Conservation (phyloP, 2,888 invertebrate species). For the Candidula unifasciata region DNA sequence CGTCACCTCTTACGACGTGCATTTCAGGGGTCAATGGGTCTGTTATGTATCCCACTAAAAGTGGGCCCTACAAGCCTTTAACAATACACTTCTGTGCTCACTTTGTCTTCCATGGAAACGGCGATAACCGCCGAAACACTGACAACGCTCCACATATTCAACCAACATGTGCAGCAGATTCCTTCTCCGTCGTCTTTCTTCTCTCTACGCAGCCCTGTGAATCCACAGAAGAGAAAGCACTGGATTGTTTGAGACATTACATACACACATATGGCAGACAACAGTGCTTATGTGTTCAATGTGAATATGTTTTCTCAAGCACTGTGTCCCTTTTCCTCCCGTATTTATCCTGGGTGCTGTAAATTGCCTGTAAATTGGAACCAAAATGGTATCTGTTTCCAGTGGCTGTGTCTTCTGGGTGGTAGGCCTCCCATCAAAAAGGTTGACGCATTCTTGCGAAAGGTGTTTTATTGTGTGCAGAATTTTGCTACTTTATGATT, state of each 20-base stretch:
- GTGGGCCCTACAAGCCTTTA: no score
- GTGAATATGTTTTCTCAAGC: slow-evolving; percentile 6
- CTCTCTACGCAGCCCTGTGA: neutral
- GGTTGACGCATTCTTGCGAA: neutral
- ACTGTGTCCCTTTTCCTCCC: slow-evolving; percentile 24
- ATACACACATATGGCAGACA: slow-evolving; percentile 18
- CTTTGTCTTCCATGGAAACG: no score
- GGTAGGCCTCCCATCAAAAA: neutral
- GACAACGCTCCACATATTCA: neutral
- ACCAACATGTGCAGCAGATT: neutral
- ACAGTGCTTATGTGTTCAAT: neutral
- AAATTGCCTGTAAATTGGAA: slow-evolving; percentile 14
- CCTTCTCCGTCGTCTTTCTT: neutral
- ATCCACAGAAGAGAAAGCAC: no score
- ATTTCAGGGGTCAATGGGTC: no score
- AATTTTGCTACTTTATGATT: no score
- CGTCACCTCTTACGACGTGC: no score
- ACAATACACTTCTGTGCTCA: no score
- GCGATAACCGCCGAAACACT: neutral
- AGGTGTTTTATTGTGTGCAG: no score
- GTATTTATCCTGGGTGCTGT: slow-evolving; percentile 17
- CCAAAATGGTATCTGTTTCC: slow-evolving; percentile 10
- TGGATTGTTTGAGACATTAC: neutral
- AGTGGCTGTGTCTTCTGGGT: neutral
- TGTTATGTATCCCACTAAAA: no score